Percentiles rank a stretch among this genome's conserved stretches.
These are phyloP conservation scores for Chymomyza fuscimana DNA, from an alignment of 2,888 invertebrate genomes.

Conservation along the genomic window DNA sequence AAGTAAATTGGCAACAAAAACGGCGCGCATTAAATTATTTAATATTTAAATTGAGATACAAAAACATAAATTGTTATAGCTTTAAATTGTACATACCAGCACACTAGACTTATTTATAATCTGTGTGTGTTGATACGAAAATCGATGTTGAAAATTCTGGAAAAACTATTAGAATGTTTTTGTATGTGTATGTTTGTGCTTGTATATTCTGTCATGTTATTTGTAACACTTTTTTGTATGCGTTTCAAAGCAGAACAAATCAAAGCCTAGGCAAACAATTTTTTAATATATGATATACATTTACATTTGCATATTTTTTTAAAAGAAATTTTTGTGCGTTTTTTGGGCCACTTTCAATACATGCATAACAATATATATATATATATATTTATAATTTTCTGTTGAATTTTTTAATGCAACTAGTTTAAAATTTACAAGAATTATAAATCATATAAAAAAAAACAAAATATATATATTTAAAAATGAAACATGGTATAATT, in stretches of 20 bases:
- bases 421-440: slow-evolving; percentile 65
- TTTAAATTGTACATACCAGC: slow-evolving; percentile 15
- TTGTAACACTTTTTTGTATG: slow-evolving; percentile 21
- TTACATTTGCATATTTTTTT: slow-evolving; percentile 4
- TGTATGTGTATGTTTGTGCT: neutral
- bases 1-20: neutral
- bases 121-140: neutral
- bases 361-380: slow-evolving; percentile 33
- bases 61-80: slow-evolving; percentile 38
- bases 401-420: slow-evolving; percentile 60
- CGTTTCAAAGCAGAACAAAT: slow-evolving; percentile 10
- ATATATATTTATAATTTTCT: slow-evolving; percentile 54
- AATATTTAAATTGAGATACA: neutral
- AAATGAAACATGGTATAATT: slow-evolving; percentile 45
- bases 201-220: slow-evolving; percentile 3
- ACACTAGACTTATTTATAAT: neutral
- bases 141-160: neutral
- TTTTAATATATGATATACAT: slow-evolving; percentile 20
- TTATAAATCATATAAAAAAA: slow-evolving; percentile 4
- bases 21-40: slow-evolving; percentile 13
- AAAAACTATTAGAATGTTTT: neutral
- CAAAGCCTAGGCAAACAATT: slow-evolving; percentile 21
- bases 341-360: slow-evolving; percentile 49
- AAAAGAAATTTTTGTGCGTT: slow-evolving; percentile 28
- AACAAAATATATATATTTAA: slow-evolving; percentile 25